Evolutionary conservation across 2,888 invertebrate species (phyloP).

Genomic region (Anorthoa munda): DNA sequence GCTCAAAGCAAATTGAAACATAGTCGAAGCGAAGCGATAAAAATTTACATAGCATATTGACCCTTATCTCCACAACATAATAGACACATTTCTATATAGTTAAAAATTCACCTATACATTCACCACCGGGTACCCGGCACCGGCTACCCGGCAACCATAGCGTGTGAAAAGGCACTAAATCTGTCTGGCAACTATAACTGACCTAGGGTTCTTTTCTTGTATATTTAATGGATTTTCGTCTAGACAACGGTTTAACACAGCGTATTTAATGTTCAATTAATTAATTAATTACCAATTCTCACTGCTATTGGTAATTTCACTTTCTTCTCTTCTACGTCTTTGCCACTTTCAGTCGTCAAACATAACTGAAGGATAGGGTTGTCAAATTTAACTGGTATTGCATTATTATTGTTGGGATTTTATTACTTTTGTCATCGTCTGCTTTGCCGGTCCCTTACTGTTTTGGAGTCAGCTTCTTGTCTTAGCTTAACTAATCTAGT

Average conservation of each 20-base stretch:
- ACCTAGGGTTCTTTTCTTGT: neutral
- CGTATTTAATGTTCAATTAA: neutral
- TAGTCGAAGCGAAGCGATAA: too few species aligned
- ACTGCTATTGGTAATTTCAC: constrained; percentile 15
- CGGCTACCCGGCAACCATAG: too few species aligned
- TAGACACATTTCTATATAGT: too few species aligned
- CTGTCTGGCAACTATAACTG: neutral
- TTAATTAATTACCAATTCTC: constrained; percentile 11
- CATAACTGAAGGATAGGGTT: neutral
- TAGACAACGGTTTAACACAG: constrained; percentile 12
- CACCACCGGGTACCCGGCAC: too few species aligned
- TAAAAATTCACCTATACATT: too few species aligned
- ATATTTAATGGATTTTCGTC: neutral
- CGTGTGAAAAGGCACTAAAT: too few species aligned
- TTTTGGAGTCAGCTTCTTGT: too few species aligned
- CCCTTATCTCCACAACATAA: too few species aligned
- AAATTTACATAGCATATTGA: too few species aligned
- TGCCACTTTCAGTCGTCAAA: neutral
- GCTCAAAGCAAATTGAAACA: too few species aligned
- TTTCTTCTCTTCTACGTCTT: neutral
- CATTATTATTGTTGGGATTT: neutral
- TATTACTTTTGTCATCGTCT: neutral
- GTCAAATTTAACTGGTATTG: neutral
- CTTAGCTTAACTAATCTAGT: too few species aligned
- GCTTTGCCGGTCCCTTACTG: too few species aligned